A percentile compares a stretch with the other conserved stretches of the same genome.
Evolutionary conservation across 2,888 invertebrate genomes (phyloP).

Genomic region (Parelbella ahira): DNA sequence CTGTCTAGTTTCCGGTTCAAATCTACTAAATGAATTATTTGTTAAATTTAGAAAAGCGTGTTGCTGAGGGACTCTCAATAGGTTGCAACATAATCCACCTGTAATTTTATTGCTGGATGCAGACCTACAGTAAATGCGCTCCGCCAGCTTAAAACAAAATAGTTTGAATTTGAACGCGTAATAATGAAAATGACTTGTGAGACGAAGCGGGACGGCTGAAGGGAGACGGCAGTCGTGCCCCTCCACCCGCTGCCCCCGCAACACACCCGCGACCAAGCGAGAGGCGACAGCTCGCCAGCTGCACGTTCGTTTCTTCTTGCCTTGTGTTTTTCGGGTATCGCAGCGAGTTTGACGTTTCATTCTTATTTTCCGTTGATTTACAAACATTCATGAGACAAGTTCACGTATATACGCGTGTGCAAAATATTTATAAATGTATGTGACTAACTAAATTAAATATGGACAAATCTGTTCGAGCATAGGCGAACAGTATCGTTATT

Average conservation of each 20-base stretch:
- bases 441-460: slow-evolving; percentile 41
- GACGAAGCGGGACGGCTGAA: slow-evolving; percentile 63
- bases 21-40: no score
- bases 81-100: no score
- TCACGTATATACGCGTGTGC: slow-evolving; percentile 54
- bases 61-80: no score
- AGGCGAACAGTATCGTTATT: slow-evolving; percentile 44
- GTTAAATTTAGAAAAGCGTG: no score
- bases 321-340: slow-evolving; percentile 77
- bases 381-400: slow-evolving; percentile 40
- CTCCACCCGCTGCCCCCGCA: slow-evolving; percentile 50
- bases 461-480: slow-evolving; percentile 40
- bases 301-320: slow-evolving; percentile 50
- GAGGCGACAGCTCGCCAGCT: slow-evolving; percentile 67
- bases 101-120: no score
- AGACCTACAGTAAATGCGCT: no score
- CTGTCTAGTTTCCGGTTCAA: no score
- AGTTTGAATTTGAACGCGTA: slow-evolving; percentile 61
- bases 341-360: slow-evolving; percentile 70
- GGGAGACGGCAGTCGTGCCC: slow-evolving; percentile 47
- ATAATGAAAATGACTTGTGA: slow-evolving; percentile 66
- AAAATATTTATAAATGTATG: slow-evolving; percentile 40
- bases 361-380: slow-evolving; percentile 45
- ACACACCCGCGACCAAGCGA: slow-evolving; percentile 60
- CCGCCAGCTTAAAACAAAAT: no score